Evolutionary conservation across 64 coral and sea anemone species (phyloP).

Genomic region (Anthopleura sola): DNA sequence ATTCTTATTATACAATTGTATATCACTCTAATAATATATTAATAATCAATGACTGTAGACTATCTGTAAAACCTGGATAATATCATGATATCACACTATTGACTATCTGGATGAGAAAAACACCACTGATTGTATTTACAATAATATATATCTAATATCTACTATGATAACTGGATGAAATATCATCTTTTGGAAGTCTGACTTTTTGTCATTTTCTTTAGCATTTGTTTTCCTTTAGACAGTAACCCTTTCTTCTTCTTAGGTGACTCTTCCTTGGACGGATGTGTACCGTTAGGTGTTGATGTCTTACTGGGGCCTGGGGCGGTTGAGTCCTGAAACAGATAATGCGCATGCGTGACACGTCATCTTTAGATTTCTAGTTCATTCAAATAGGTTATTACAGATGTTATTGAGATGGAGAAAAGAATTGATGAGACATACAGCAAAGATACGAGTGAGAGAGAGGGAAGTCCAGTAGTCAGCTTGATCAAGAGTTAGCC

Average conservation of each 20-base stretch:
- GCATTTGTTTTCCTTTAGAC: conserved; percentile 65
- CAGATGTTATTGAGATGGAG: not conserved
- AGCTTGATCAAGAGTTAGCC: conserved; percentile 12
- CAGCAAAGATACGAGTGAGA: not conserved
- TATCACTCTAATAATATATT: no score
- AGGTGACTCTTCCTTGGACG: conserved; percentile 25
- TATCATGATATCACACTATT: no score
- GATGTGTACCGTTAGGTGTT: conserved; percentile 24
- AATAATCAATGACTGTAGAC: no score
- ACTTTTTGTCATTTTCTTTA: conserved; percentile 60
- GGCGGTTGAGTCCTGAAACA: conserved; percentile 29
- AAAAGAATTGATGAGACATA: not conserved
- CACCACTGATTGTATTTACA: not conserved
- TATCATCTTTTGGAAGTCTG: conserved; percentile 24
- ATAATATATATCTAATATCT: not conserved
- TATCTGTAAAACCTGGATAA: no score
- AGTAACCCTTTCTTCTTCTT: conserved; percentile 68
- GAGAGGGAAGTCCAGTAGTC: not conserved
- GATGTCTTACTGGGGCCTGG: conserved; percentile 30
- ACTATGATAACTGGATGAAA: not conserved
- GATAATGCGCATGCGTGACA: not conserved
- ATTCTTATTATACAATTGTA: no score
- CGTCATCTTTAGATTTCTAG: not conserved
- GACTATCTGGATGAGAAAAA: no score
- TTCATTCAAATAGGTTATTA: not conserved